A percentile compares a stretch with the other conserved stretches of the same genome.
Evolutionary conservation across 2,113 vertebrate genomes (phyloP).

Genomic region (Solea solea): DNA sequence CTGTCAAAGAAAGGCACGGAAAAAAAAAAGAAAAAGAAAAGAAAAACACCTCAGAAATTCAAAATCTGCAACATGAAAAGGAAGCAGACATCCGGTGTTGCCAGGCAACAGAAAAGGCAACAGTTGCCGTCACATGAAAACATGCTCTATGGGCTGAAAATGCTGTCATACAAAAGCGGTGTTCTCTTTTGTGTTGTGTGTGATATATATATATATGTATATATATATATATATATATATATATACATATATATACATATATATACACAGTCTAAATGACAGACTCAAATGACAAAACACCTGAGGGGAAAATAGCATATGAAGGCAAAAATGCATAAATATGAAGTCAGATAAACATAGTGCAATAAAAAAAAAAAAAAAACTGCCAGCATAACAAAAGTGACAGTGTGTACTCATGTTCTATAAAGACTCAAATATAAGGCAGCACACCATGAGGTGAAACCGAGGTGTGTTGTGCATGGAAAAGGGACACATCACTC

Average conservation of each 20-base stretch:
- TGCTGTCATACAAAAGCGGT: too few species aligned
- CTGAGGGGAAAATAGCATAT: constrained; percentile 14
- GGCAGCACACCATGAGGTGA: not conserved
- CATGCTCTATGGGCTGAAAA: too few species aligned
- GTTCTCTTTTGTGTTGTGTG: too few species aligned
- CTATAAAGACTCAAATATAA: constrained; percentile 11
- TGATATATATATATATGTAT: too few species aligned
- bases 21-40: constrained; percentile 30
- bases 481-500: constrained; percentile 23
- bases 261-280: too few species aligned
- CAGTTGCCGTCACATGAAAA: too few species aligned
- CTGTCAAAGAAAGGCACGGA: not conserved
- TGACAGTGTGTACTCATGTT: constrained; percentile 12
- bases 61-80: not conserved
- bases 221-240: too few species aligned
- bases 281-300: constrained; percentile 9
- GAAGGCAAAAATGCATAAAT: constrained; percentile 31
- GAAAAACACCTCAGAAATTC: constrained; percentile 15
- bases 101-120: constrained; percentile 9
- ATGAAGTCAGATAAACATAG: constrained; percentile 42
- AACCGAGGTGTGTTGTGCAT: constrained; percentile 1
- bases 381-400: constrained; percentile 17
- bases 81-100: too few species aligned
- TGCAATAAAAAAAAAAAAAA: constrained; percentile 26
- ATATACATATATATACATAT: too few species aligned